Evolutionary conservation across 2,797 vertebrate species (phyloP).

Genomic region (Hylomyscus alleni): DNA sequence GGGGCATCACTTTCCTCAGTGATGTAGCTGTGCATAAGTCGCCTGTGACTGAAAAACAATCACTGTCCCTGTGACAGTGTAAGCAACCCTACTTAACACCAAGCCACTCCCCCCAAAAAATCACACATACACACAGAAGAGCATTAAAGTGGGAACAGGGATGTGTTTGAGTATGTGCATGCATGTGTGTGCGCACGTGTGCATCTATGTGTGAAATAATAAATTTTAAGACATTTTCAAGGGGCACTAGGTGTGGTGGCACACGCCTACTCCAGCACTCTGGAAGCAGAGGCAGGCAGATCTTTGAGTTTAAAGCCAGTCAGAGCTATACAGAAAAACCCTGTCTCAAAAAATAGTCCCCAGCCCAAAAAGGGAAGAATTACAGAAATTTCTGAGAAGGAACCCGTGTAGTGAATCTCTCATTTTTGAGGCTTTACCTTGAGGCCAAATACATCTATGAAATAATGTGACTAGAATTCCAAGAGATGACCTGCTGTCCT

Average conservation of each 20-base stretch:
- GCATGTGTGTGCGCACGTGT: no score
- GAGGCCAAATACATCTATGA: background rate
- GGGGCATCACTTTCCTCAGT: background rate
- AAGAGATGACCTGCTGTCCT: background rate
- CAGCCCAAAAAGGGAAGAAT: background rate
- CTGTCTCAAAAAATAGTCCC: background rate
- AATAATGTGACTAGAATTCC: background rate
- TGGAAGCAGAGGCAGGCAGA: background rate
- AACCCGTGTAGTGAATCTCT: fast-evolving
- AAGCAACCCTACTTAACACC: background rate
- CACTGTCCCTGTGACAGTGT: no score
- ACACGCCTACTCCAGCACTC: background rate
- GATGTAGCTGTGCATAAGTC: background rate
- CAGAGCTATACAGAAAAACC: background rate
- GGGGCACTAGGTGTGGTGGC: background rate
- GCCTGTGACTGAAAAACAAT: background rate
- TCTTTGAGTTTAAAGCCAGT: background rate
- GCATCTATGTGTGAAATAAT: background rate
- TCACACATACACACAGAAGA: no score
- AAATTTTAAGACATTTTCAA: background rate
- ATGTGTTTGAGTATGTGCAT: background rate
- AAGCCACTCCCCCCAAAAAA: background rate
- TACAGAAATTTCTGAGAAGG: background rate
- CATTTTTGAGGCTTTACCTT: background rate
- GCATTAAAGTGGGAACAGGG: background rate